Percentiles rank a stretch among this genome's conserved stretches.
phyloP scores from a whole-genome alignment of 30 jellyfish, hydroid and myxozoan species.

The Aurelia sp. region DNA sequence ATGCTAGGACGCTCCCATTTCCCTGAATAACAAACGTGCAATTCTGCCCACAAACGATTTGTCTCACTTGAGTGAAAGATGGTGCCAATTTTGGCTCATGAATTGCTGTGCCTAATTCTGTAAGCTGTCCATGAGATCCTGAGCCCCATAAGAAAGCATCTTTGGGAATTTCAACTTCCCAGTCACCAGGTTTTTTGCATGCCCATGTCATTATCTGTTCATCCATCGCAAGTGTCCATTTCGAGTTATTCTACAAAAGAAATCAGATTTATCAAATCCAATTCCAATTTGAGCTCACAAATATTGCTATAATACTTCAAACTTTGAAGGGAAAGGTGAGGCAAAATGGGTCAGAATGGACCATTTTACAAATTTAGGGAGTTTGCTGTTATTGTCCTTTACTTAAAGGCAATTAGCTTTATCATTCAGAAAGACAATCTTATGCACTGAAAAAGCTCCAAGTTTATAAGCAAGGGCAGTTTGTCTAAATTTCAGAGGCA shows the following conservation, averaged over 20 bases:
- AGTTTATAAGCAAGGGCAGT: no score
- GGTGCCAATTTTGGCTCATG: conserved; percentile 70
- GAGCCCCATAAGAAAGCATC: conserved; percentile 92
- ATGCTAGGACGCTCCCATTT: conserved; percentile 82
- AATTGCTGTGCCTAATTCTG: conserved; percentile 70
- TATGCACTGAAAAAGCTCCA: no score
- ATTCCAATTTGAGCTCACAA: no score
- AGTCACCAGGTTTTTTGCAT: conserved; percentile 75
- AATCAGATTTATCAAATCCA: no score
- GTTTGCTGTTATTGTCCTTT: no score
- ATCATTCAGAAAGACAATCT: no score
- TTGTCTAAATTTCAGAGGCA: no score
- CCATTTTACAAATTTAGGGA: no score
- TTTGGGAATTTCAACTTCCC: conserved; percentile 84
- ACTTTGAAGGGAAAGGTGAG: no score
- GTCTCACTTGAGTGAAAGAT: conserved; percentile 75
- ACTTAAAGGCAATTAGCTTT: no score
- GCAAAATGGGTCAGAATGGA: no score
- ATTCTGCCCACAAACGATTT: conserved; percentile 90
- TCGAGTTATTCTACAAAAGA: conserved; percentile 54
- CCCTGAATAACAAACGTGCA: conserved; percentile 91
- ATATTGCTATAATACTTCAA: no score
- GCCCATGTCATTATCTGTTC: conserved; percentile 87
- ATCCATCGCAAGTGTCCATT: conserved; percentile 86
- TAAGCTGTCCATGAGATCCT: conserved; percentile 87